Evolutionary conservation across 2,113 vertebrate species (phyloP), one percentile per base, ranked within the genome.

Genomic region (Percina caprodes): DNA sequence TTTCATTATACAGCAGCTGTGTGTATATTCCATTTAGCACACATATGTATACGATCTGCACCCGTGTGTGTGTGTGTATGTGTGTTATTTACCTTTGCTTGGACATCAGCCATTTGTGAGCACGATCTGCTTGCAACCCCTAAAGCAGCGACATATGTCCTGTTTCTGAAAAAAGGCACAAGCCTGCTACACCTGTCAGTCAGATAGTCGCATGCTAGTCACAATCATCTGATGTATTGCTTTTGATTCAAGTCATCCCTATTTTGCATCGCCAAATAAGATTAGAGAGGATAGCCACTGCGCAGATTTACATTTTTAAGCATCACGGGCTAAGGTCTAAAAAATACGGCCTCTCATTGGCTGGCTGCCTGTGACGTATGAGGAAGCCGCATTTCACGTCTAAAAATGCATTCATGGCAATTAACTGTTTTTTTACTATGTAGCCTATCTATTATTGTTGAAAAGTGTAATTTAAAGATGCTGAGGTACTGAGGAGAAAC

Each of bases 71-170:
- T 18, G 56, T 80, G 42, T 70, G 21, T 30, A 54, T 72, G 33
- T 79, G 33, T 62, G 26, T 59, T 35, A 30, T 78, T 92, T 92
- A 91, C 90, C 90, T 92, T 83, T 11, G 72, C 69, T 30, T 67
- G 9, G 60, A 55, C 48, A 14, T 76, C 80, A 75, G 69, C 88
- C 87, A 87, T 86, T 84, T 78, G 65, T 74, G 84, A 35, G 35
- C 68, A 58, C 79, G 78, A 13, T 19, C 30, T 62, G 71, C 77
- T 51, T 69, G 11, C 48, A 63, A 81, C 55, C 55, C 54, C 66
- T 23, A 15, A 66, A 46, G 48, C 35, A 67, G 80, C 68, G 66
- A 54, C 58, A 59, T 6, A 21, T 55, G 8, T 66, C 60, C 65
- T 30, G n/a, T 18, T 12, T 46, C 18, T 46, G 33, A 48, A 80